Conservation (phyloP, 2,113 vertebrate species). For the Centropus bengalensis region DNA sequence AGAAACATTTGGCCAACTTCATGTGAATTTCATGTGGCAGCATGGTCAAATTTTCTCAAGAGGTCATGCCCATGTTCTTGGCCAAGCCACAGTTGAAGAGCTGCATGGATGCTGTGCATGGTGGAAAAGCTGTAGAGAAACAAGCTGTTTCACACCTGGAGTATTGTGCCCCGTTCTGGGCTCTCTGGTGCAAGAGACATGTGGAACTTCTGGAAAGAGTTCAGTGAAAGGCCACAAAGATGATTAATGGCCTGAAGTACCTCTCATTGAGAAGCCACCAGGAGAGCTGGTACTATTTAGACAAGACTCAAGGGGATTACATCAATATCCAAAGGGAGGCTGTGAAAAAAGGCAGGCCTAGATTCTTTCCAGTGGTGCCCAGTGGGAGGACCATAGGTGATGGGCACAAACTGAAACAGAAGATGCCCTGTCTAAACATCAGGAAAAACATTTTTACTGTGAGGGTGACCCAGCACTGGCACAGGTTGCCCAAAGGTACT, state of each 20-base stretch:
- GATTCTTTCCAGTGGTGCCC: background rate
- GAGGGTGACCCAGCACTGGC: background rate
- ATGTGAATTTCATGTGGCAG: background rate
- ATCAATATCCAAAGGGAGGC: background rate
- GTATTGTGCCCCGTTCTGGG: background rate
- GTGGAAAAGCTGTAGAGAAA: background rate
- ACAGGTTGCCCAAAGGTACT: background rate
- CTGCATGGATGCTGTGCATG: background rate
- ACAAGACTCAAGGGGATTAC: background rate
- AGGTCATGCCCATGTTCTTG: background rate
- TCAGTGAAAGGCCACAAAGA: background rate
- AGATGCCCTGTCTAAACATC: background rate
- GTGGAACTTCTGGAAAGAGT: background rate
- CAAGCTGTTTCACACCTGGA: background rate
- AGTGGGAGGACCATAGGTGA: background rate
- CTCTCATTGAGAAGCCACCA: background rate
- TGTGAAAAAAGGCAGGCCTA: background rate
- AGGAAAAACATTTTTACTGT: background rate
- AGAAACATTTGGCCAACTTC: background rate
- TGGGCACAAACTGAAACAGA: background rate
- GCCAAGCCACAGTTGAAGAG: background rate
- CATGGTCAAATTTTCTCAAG: background rate
- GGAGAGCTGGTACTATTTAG: background rate
- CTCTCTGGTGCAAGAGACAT: background rate
- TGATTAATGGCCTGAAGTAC: background rate